These are phyloP conservation scores for Desmodus rotundus DNA, from an alignment of 2,113 vertebrate genomes.

Conservation along the genomic window DNA sequence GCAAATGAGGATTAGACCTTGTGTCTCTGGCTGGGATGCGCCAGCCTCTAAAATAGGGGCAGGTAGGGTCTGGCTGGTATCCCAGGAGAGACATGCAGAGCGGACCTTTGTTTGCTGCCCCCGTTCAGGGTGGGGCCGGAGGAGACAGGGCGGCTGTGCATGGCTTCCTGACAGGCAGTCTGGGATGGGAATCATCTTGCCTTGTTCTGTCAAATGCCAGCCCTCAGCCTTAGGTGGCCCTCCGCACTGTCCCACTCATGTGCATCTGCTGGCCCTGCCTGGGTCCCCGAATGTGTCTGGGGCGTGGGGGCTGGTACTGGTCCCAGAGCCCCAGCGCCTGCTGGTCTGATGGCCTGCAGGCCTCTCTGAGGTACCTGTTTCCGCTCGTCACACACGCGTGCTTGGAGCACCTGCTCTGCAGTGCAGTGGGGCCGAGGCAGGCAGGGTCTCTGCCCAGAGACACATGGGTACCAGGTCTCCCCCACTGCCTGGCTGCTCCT, in stretches of 20 bases:
- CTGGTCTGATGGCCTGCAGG: not conserved
- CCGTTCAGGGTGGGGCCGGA: not conserved
- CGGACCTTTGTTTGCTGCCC: not conserved
- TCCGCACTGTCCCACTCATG: not conserved
- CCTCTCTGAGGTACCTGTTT: not conserved
- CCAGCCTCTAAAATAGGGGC: not conserved
- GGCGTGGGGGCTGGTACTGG: not conserved
- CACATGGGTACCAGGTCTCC: not conserved
- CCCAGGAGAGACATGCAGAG: not conserved
- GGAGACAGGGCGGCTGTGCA: not conserved
- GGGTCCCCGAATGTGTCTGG: not conserved
- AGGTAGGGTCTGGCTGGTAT: not conserved
- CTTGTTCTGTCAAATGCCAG: not conserved
- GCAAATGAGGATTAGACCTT: not conserved
- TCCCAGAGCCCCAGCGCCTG: not conserved
- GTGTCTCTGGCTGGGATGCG: not conserved
- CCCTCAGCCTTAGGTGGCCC: not conserved
- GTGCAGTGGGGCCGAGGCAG: accelerated
- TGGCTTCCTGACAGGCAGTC: not conserved
- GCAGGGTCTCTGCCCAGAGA: not conserved
- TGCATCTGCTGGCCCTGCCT: not conserved
- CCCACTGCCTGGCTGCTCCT: not conserved
- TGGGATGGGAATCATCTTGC: not conserved
- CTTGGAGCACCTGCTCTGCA: not conserved
- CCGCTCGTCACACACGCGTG: not conserved